Evolutionary conservation across 30 jellyfish, hydroid and myxozoan genomes (phyloP).

Genomic region (Sanderia malayensis): DNA sequence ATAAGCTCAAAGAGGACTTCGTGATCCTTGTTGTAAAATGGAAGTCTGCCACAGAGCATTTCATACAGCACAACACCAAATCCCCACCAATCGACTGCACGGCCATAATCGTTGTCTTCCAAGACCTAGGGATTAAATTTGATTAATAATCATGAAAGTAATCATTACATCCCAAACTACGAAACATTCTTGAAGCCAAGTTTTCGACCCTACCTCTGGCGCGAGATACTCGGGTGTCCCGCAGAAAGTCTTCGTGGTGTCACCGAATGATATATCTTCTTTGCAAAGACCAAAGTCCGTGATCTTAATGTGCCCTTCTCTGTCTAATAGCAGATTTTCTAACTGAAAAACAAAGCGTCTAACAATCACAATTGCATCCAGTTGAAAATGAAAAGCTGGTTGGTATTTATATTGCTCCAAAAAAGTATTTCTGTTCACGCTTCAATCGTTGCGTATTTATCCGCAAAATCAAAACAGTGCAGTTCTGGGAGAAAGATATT

Average conservation of each 20-base stretch:
- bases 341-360: no score
- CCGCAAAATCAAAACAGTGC: no score
- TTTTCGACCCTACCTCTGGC: conserved; percentile 80
- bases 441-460: no score
- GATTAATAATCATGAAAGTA: neutral
- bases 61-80: conserved; percentile 92
- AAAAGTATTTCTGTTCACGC: no score
- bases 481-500: no score
- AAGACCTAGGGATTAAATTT: conserved; percentile 40
- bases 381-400: no score
- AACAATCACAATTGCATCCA: no score
- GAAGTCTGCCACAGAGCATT: conserved; percentile 93
- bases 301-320: conserved; percentile 88
- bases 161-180: no score
- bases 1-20: conserved; percentile 87
- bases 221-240: conserved; percentile 96
- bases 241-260: conserved; percentile 84
- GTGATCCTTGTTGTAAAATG: conserved; percentile 84
- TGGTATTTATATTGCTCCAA: no score
- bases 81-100: conserved; percentile 99
- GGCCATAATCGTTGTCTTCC: conserved; percentile 94
- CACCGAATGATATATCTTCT: conserved; percentile 81
- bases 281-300: conserved; percentile 90
- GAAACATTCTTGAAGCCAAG: no score
- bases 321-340: conserved; percentile 80